phyloP scores from a whole-genome alignment of 2,888 invertebrate genomes.

The Ophion obscuratus region DNA sequence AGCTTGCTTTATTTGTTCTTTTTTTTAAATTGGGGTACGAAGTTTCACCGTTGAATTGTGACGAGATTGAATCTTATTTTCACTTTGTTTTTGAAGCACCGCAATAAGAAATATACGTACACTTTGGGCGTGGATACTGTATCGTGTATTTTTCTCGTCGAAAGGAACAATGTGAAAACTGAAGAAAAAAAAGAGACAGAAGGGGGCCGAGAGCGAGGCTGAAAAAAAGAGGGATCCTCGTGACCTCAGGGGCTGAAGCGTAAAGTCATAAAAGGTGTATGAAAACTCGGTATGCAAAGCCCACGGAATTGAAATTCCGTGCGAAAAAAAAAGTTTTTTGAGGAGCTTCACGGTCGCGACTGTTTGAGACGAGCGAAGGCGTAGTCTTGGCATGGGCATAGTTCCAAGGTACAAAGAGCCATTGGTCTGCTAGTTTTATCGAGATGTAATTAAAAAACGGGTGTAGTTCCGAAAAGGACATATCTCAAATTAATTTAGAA shows the following conservation, averaged over 20 bases:
- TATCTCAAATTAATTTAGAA: too few relatives aligned
- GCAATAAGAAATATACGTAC: conserved; percentile 36
- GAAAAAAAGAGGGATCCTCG: conserved; percentile 22
- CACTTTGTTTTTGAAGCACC: conserved; percentile 34
- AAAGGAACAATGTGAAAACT: conserved; percentile 60
- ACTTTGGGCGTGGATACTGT: conserved; percentile 36
- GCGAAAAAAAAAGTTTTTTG: conserved; percentile 40
- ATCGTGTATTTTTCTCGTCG: conserved; percentile 39
- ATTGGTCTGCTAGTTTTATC: too few relatives aligned
- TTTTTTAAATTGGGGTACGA: not conserved
- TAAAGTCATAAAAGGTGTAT: conserved; percentile 59
- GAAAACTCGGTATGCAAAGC: conserved; percentile 49
- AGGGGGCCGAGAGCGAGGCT: not conserved
- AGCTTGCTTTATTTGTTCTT: not conserved
- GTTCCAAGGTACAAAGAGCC: too few relatives aligned
- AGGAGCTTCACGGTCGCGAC: not conserved
- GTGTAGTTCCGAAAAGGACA: too few relatives aligned
- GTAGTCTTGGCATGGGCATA: too few relatives aligned
- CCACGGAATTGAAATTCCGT: conserved; percentile 62
- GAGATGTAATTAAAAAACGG: too few relatives aligned
- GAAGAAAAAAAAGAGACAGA: not conserved
- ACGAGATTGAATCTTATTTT: conserved; percentile 51
- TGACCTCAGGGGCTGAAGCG: conserved; percentile 32
- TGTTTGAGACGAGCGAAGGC: too few relatives aligned
- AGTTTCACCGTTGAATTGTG: conserved; percentile 9